These are phyloP conservation scores for Yasuhikotakia modesta DNA, from an alignment of 2,797 vertebrate genomes.

Conservation along the genomic window DNA sequence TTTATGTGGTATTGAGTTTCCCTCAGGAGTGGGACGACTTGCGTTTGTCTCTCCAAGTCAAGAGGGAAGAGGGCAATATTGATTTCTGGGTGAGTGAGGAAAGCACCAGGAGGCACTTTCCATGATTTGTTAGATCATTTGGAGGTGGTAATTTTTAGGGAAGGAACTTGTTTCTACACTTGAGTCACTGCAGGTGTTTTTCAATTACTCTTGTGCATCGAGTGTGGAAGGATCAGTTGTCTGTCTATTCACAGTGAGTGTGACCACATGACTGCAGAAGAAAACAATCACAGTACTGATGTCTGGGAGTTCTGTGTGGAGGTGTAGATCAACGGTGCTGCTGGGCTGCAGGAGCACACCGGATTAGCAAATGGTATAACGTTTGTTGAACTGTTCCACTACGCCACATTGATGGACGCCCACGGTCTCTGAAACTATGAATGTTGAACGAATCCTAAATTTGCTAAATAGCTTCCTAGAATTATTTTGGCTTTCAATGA, in stretches of 20 bases:
- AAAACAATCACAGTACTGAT: constrained; percentile 41
- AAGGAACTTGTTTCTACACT: constrained; percentile 28
- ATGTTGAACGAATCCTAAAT: constrained; percentile 16
- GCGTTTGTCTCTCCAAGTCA: constrained; percentile 56
- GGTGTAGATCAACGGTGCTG: constrained; percentile 24
- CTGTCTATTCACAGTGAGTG: constrained; percentile 24
- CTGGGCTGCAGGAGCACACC: not conserved
- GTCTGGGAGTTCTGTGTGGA: constrained; percentile 18
- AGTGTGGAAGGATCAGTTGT: constrained; percentile 14
- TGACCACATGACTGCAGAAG: constrained; percentile 22
- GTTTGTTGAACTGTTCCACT: not conserved
- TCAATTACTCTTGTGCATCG: constrained; percentile 43
- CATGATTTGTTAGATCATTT: constrained; percentile 43
- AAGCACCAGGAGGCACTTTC: constrained; percentile 1
- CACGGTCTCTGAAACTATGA: not conserved
- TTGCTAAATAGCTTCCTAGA: not conserved
- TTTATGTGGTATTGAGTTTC: constrained; percentile 47
- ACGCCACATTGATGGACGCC: not conserved
- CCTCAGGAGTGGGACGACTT: constrained; percentile 52
- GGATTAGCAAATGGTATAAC: constrained; percentile 1
- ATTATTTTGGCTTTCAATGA: not conserved
- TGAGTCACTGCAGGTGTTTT: constrained; percentile 30
- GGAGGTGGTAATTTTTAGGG: constrained; percentile 30
- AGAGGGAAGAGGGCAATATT: constrained; percentile 59
- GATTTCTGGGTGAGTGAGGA: constrained; percentile 55